Base-by-base conservation (phyloP, 2,113 vertebrate genomes). In the Nannobrachium achirus region DNA sequence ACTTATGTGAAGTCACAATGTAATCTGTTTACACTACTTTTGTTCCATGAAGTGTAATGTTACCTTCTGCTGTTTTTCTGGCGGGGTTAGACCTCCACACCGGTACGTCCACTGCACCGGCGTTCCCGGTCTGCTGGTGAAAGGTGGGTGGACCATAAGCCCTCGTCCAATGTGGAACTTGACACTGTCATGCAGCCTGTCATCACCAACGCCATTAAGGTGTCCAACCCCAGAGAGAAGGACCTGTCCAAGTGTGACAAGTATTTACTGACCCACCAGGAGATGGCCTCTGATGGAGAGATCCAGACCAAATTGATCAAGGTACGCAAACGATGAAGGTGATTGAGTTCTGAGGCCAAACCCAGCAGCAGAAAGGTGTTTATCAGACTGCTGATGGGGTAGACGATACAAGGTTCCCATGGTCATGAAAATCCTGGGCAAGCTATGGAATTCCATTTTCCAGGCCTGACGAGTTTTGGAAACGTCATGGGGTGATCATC, bases 251-350 rank as follows among this genome's bases (percentile, higher is more conserved):
- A 96, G 80, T 97, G 96, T 66, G 95, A 99, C 90, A 94, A 95
- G 87, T 99, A 99, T n/a, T 94, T 98, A 91, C 90, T 98, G 77
- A 99, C 97, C 0, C 97, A 99, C 89, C 97, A 99, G 90, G 96
- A 99, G 86, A 80, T 99, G 33, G 95, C 95, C 41, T 98, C 98
- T 0, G 95, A 99, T 63, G 97, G 98, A 4, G 97, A 98, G 91
- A 95, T 98, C 71, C 93, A 95, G 62, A 99, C 97, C 65, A 94
- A 96, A 18, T 92, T 99, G 2, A 96, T 98, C 56, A 99, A 99
- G 96, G 98, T 98, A 87, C 86, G 7, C 15, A 81, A 42, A 66
- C 39, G 45, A 33, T 33, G 25, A n/a, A n/a, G n/a, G 3, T 33
- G 25, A 33, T n/a, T 33, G 25, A 33, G 25, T 33, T 33, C 25